Percentiles rank a stretch among this genome's conserved stretches.
These are phyloP conservation scores for Phaetusa simplex DNA, from an alignment of 2,113 vertebrate species.

Conservation along the genomic window DNA sequence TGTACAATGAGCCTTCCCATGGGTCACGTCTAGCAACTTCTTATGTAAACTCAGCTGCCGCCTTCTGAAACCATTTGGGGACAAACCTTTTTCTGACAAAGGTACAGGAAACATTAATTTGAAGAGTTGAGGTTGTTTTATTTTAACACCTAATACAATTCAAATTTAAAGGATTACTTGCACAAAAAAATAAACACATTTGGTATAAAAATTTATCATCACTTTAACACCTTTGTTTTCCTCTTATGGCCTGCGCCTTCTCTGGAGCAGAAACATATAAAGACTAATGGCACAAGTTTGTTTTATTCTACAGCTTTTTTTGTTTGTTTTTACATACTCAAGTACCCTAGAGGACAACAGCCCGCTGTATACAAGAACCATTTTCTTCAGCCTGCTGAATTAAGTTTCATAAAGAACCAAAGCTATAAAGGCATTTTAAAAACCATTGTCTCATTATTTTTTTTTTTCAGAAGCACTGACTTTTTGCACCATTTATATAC, in stretches of 20 bases:
- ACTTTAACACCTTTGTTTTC: slow-evolving; percentile 78
- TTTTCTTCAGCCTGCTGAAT: slow-evolving; percentile 86
- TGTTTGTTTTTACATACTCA: slow-evolving; percentile 74
- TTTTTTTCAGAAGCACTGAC: slow-evolving; percentile 72
- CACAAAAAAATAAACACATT: slow-evolving; percentile 88
- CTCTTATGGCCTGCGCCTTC: slow-evolving; percentile 72
- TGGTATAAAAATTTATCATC: slow-evolving; percentile 87
- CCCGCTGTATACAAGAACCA: slow-evolving; percentile 78
- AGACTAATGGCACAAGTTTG: slow-evolving; percentile 79
- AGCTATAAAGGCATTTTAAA: slow-evolving; percentile 83
- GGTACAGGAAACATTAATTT: slow-evolving; percentile 60
- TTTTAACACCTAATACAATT: slow-evolving; percentile 85
- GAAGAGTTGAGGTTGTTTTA: slow-evolving; percentile 70
- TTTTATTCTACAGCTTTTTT: slow-evolving; percentile 74
- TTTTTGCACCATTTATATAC: slow-evolving; percentile 80
- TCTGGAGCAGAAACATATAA: slow-evolving; percentile 84
- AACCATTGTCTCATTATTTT: slow-evolving; percentile 72
- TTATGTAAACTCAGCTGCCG: neutral
- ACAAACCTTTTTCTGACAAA: slow-evolving; percentile 14
- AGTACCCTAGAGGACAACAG: slow-evolving; percentile 79
- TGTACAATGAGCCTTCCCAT: neutral
- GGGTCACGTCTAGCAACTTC: neutral
- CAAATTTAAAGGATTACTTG: slow-evolving; percentile 83
- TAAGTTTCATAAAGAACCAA: slow-evolving; percentile 81
- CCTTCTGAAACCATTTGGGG: neutral